These are phyloP conservation scores for Liasis olivaceus DNA, from an alignment of 2,797 vertebrate genomes.

Conservation along the genomic window DNA sequence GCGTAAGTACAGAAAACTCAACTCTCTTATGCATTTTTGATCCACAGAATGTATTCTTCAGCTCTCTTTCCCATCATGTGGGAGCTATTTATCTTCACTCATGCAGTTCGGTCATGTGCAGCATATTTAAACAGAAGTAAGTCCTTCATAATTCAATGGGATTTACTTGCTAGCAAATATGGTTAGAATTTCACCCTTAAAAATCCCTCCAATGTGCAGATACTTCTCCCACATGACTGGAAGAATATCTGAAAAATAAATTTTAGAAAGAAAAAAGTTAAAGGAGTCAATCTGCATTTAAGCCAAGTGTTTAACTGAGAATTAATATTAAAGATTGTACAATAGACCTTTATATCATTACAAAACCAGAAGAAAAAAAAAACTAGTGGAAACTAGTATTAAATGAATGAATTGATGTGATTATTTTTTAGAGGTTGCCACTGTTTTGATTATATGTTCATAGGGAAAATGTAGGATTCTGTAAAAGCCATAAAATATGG, in stretches of 20 bases:
- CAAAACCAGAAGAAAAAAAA: background rate
- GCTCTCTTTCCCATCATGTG: background rate
- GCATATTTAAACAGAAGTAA: background rate
- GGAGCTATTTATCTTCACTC: background rate
- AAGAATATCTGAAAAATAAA: background rate
- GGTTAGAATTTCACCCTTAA: background rate
- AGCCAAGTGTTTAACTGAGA: background rate
- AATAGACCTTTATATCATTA: background rate
- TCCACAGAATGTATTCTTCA: background rate
- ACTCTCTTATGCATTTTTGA: background rate
- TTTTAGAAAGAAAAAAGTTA: background rate
- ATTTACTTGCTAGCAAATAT: background rate
- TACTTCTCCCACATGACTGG: background rate
- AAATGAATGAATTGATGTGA: background rate
- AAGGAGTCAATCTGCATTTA: background rate
- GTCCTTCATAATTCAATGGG: background rate
- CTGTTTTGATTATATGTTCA: slow-evolving; percentile 11
- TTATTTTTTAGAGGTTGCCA: background rate
- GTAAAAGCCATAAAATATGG: slow-evolving; percentile 13
- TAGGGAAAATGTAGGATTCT: slow-evolving; percentile 2
- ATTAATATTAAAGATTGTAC: background rate
- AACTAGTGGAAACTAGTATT: background rate
- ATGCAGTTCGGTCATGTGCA: background rate
- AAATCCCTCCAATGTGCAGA: background rate
- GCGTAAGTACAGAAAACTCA: background rate